Percentiles rank a stretch among this genome's conserved stretches.
Evolutionary conservation across 2,113 vertebrate genomes (phyloP).

Genomic region (Helogale parvula): DNA sequence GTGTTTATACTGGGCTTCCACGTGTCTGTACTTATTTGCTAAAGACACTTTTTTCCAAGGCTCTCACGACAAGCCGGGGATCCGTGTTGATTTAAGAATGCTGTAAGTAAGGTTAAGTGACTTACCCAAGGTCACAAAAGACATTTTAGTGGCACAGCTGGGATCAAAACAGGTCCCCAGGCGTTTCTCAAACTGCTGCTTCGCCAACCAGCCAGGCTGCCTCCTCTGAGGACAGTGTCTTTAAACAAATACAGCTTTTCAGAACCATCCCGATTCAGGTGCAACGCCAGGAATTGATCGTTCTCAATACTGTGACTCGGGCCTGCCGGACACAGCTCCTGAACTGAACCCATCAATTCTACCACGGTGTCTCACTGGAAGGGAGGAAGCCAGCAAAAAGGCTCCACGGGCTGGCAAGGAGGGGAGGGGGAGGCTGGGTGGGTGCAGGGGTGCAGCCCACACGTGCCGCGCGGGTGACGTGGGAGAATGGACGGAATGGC

Average conservation of each 20-base stretch:
- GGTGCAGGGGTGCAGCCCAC: background rate
- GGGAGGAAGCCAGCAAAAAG: background rate
- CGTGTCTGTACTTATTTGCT: conserved; percentile 13
- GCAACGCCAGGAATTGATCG: background rate
- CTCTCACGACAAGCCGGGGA: background rate
- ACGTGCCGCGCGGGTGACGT: background rate
- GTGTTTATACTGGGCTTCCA: background rate
- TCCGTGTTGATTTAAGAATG: background rate
- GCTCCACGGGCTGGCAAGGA: background rate
- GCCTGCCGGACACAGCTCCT: background rate
- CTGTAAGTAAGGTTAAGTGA: conserved; percentile 21
- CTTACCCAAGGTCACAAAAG: conserved; percentile 22
- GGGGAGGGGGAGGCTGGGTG: fast-evolving
- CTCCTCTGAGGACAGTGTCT: background rate
- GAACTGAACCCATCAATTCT: background rate
- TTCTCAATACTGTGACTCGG: background rate
- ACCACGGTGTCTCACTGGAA: background rate
- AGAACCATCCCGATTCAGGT: background rate
- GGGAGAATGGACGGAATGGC: fast-evolving
- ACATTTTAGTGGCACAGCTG: background rate
- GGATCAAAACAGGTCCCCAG: background rate
- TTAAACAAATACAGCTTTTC: conserved; percentile 48
- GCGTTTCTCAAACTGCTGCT: background rate
- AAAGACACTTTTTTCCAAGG: conserved; percentile 2
- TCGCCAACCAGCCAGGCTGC: background rate